Evolutionary conservation across 2,113 vertebrate species (phyloP), one percentile per base, ranked within the genome.

Genomic region (Zosterops borbonicus): DNA sequence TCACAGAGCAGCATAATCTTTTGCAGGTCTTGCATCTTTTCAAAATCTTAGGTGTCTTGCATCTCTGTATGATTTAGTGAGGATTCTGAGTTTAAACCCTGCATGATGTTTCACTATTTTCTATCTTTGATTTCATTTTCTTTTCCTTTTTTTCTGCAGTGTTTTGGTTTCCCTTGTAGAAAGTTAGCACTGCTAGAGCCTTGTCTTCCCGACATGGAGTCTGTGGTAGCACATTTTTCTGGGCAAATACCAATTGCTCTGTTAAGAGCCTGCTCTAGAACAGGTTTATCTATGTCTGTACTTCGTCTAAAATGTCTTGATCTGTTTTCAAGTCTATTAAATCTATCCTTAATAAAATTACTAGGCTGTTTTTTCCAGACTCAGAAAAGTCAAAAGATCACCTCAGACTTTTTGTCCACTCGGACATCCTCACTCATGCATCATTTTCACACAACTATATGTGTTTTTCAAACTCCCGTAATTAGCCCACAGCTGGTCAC

Each of bases 151-250:
- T 82, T 84, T 46, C 12, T 12, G 3, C 6, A 27, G 33, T 25
- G 53, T 55, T 88, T 80, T 83, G 5, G 1, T 52, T 56, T 71
- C 29, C 3, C 6, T 70, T 68, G 58, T 24, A 83, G 44, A 79
- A 29, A 6, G 22, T 25, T 33, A 53, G 12, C 24, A n/a, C 22
- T 46, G 5, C 6, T 49, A 90, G 10, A 90, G n/a, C 14, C 6
- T 39, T 49, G 11, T 44, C 24, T 7, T 0, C 71, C 33, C 1
- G 6, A 37, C 44, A 44, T 7, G 9, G 8, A 59, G 42, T 68
- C 35, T 59, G 14, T 27, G 19, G 11, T 37, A 75, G 9, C 0
- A 0, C 18, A 46, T 46, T 96, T 78, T 83, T 44, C 50, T 42
- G 23, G 6, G 5, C 3, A 81, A 87, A 81, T 78, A 50, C 18